Conservation (phyloP, 2,797 vertebrate species). For the Hylomyscus alleni region DNA sequence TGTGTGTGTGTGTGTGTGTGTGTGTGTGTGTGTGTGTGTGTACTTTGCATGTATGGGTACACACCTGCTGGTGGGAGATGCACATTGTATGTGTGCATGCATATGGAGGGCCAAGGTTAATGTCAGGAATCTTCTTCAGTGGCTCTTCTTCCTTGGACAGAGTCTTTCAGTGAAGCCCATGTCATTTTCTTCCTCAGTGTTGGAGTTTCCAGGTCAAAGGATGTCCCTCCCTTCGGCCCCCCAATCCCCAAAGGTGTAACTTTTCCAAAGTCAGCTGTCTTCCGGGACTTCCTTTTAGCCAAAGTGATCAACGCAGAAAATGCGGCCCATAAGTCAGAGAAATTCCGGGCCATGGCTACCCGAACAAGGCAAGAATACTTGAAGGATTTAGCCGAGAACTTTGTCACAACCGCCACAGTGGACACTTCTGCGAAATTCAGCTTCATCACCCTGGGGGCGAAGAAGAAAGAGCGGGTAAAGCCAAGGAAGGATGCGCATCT, state of each 20-base stretch:
- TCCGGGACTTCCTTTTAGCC: conserved; percentile 99
- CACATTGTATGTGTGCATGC: neutral
- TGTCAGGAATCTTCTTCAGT: neutral
- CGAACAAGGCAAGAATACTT: conserved; percentile 98
- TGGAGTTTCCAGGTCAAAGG: conserved; percentile 98
- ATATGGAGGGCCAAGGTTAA: neutral
- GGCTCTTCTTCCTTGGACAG: neutral
- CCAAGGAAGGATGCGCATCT: conserved; percentile 96
- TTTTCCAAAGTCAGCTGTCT: conserved; percentile 98
- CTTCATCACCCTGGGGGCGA: conserved; percentile 98
- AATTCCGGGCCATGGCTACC: conserved; percentile 98
- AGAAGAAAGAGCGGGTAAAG: conserved; percentile 97
- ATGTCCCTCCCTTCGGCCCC: conserved; percentile 97
- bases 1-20: neutral
- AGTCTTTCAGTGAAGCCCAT: too few relatives aligned
- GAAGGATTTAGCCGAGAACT: conserved; percentile 98
- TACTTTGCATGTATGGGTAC: neutral
- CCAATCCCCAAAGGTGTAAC: conserved; percentile 99
- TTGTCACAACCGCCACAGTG: conserved; percentile 95
- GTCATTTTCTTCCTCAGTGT: conserved; percentile 90
- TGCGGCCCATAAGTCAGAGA: conserved; percentile 98
- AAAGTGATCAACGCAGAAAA: conserved; percentile 99
- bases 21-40: neutral
- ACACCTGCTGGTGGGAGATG: neutral
- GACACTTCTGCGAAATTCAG: conserved; percentile 97